These are phyloP conservation scores for Vombatus ursinus DNA, from an alignment of 2,113 vertebrate species.

Conservation along the genomic window DNA sequence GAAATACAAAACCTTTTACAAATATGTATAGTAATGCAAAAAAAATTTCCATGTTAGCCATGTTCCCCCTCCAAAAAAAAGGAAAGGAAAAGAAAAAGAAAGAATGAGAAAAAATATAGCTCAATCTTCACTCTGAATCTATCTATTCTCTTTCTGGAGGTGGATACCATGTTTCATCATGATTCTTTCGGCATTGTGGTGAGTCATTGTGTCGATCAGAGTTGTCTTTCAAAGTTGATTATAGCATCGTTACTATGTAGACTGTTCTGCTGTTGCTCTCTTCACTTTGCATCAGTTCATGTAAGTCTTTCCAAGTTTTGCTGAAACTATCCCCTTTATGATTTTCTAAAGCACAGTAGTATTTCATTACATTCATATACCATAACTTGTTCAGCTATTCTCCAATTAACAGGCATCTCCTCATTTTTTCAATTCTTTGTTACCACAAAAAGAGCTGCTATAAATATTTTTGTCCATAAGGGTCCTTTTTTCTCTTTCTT, in stretches of 20 bases:
- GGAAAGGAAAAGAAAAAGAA: no score
- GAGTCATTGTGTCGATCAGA: neutral
- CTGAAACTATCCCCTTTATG: neutral
- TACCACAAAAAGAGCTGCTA: neutral
- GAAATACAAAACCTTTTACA: no score
- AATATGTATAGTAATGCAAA: no score
- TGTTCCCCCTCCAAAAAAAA: no score
- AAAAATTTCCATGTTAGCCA: no score
- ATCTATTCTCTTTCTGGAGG: neutral
- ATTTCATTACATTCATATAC: neutral
- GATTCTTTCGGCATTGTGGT: no score
- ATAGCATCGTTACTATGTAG: neutral
- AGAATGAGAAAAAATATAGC: neutral
- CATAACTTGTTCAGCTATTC: neutral
- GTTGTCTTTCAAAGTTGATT: neutral
- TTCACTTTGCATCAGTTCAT: neutral
- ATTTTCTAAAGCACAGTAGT: neutral
- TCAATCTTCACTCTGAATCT: neutral
- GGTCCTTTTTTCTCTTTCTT: neutral
- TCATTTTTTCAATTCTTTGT: neutral
- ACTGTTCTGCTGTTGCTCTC: neutral
- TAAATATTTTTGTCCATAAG: neutral
- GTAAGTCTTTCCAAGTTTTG: neutral
- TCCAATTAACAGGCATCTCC: neutral
- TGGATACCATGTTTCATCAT: no score